Evolutionary conservation across 2,888 invertebrate genomes (phyloP).

Genomic region (Heterodera filipjevi): DNA sequence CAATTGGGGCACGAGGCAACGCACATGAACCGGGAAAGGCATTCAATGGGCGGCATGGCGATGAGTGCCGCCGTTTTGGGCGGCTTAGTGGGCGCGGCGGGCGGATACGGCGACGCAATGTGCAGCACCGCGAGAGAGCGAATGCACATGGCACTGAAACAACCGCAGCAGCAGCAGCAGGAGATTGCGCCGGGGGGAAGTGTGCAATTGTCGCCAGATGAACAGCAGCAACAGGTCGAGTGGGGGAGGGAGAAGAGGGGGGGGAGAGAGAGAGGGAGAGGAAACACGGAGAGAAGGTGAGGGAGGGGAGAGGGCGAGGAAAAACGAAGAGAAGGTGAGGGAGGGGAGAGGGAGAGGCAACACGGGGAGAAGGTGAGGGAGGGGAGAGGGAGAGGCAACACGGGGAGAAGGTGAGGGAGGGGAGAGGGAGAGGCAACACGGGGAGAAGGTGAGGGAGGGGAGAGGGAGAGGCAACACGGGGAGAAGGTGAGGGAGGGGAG

Average conservation of each 20-base stretch:
- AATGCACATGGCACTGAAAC: not conserved
- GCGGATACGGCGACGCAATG: constrained; percentile 4
- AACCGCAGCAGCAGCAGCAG: not conserved
- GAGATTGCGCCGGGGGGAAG: not conserved
- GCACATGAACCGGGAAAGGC: constrained; percentile 35
- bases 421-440: too few species aligned
- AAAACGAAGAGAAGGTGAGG: too few species aligned
- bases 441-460: too few species aligned
- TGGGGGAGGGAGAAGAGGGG: not conserved
- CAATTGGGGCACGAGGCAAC: constrained; percentile 61
- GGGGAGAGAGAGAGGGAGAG: not conserved
- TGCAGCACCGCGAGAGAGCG: not conserved
- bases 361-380: too few species aligned
- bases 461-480: too few species aligned
- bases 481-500: too few species aligned
- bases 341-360: too few species aligned
- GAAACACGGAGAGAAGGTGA: not conserved
- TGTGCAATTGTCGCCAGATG: not conserved
- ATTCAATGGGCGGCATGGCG: constrained; percentile 1
- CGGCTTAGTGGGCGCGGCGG: not conserved
- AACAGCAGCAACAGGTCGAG: constrained; percentile 16
- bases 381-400: too few species aligned
- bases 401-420: too few species aligned
- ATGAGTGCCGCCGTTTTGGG: constrained; percentile 27
- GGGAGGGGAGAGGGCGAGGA: not conserved